Base-by-base conservation (phyloP, 2,113 vertebrate species). In the Sciurus niger region DNA sequence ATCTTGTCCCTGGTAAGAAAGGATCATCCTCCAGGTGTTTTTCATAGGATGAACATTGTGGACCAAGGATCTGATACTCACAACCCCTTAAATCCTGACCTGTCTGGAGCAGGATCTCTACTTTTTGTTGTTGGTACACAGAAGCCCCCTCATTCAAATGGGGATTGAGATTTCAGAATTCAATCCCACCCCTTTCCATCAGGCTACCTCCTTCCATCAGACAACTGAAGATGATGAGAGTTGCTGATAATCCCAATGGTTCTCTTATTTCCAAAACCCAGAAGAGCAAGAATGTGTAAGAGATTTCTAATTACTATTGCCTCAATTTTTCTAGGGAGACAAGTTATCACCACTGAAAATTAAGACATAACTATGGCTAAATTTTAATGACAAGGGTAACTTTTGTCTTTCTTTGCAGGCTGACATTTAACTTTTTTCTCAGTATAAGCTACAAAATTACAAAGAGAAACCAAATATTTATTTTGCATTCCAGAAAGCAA, bases 321-420 rank as follows among this genome's bases (percentile, higher is more conserved):
- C 46, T 95, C 53, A 22, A 0, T 95, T 89, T 94, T 40, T 80
- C 86, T 28, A 79, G 67, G 40, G 85, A 94, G 28, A 74, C 70
- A 48, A 91, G 55, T 80, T 80, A 88, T 37, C 24, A 74, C 30
- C 32, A 80, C 46, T 89, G 46, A 93, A 94, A 95, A 80, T 89
- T 86, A 92, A 92, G 63, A 24, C 34, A 37, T 85, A 70, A 86
- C 53, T 82, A 87, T 83, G 70, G 32, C 22, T 93, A 87, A 84
- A 80, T 79, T 95, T 12, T n/a, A 84, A 34, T 79, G 68, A 76
- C 37, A 90, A 72, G 11, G 40, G 24, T 63, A 74, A 48, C 76
- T 24, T 73, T 78, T 72, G 11, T 80, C 68, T 92, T 94, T 92
- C 84, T 95, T 68, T 94, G 14, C 8, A 84, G 58, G 1, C 30